Evolutionary conservation across 2,888 invertebrate species (phyloP).

Genomic region (Petrophora chlorosata): DNA sequence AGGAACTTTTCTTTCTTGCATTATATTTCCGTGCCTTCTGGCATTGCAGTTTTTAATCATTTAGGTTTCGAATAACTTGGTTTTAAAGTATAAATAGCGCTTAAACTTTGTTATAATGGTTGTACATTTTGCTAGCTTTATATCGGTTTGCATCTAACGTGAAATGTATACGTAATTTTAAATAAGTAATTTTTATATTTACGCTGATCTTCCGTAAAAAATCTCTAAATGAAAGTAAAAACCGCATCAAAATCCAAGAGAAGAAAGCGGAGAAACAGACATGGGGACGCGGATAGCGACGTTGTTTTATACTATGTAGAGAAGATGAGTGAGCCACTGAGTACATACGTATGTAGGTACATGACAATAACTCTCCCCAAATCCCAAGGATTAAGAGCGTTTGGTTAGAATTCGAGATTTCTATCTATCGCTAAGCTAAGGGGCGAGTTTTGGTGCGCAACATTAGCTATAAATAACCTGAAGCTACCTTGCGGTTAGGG

Average conservation of each 20-base stretch:
- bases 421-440: slow-evolving; percentile 19
- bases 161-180: too few relatives aligned
- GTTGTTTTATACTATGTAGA: not conserved
- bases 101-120: not conserved
- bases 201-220: too few relatives aligned
- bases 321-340: too few relatives aligned
- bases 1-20: slow-evolving; percentile 12
- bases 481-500: slow-evolving; percentile 38
- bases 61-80: not conserved
- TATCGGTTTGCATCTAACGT: too few relatives aligned
- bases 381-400: slow-evolving; percentile 21
- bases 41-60: not conserved
- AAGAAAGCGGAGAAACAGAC: too few relatives aligned
- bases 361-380: slow-evolving; percentile 7
- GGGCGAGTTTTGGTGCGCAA: slow-evolving; percentile 7
- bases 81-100: not conserved
- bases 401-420: slow-evolving; percentile 19
- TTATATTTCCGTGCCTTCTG: slow-evolving; percentile 10
- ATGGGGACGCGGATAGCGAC: too few relatives aligned
- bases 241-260: too few relatives aligned
- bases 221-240: too few relatives aligned
- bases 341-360: too few relatives aligned
- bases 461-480: slow-evolving; percentile 49
- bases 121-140: too few relatives aligned
- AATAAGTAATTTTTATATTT: too few relatives aligned